Base-by-base conservation (phyloP, 1,140 invertebrate genomes). In the Paraescarpia echinospica region DNA sequence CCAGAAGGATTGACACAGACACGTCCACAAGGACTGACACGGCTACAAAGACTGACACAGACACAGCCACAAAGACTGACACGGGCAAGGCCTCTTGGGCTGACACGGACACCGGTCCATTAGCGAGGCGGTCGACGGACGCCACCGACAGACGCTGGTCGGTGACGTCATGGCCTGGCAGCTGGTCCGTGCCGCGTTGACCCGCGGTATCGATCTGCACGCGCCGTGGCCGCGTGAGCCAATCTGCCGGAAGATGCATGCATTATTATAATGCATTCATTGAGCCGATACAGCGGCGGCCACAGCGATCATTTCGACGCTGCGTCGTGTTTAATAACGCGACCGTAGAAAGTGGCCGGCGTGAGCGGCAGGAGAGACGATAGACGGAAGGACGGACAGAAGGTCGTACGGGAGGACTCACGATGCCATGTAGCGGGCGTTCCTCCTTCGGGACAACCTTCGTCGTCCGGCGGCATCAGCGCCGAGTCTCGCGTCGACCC, bases 401-500 rank as follows among this genome's bases (percentile, higher is more conserved):
- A 6, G 59, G 59, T 14, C 59, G 59, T 6, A 77, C 59, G 18
- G 59, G 22, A 2, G 59, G 18, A 77, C 59, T 77, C 59, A 77
- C 59, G 59, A 77, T 77, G 59, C 59, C 14, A 77, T 77, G 59
- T 77, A 77, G 59, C 59, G 59, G 59, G 59, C 59, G 8, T 18
- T 77, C 59, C 14, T 77, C 59, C 27, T 31, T 2, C 59, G 27
- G 59, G 59, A 77, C 59, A 77, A 77, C 12, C 59, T 77, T 77
- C 33, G 35, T 8, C n/a, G 8, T n/a, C 90, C 91, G 91, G 33
- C 59, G 34, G 91, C 41, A 35, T 34, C 34, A 41, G 41, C 33
- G 34, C 33, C 41, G 91, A 91, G 27, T 91, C 91, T 35, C 59
- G 91, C 33, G 91, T 91, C 91, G 91, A 91, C 59, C 27, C 4